Conservation (phyloP, 2,797 vertebrate genomes). For the Takifugu rubripes region DNA sequence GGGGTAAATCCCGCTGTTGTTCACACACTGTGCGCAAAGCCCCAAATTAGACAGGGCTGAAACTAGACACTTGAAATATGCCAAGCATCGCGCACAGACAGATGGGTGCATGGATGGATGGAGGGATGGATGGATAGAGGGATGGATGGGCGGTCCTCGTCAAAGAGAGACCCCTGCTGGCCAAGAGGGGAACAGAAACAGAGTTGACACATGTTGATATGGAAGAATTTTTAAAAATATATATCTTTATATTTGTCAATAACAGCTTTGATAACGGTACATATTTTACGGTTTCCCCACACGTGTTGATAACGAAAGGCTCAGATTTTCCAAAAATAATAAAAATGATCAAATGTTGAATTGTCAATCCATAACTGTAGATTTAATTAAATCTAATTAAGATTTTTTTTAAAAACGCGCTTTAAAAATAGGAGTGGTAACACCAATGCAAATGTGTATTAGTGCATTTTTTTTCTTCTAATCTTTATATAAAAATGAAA, state of each 20-base stretch:
- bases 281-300: no score
- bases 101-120: background rate
- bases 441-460: background rate
- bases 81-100: constrained; percentile 26
- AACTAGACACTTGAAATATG: constrained; percentile 53
- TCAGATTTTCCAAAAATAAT: no score
- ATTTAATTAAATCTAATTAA: no score
- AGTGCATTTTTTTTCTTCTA: background rate
- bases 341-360: no score
- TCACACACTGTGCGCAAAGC: constrained; percentile 56
- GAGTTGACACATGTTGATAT: constrained; percentile 18
- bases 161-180: constrained; percentile 70
- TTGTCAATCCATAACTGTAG: no score
- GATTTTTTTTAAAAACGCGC: no score
- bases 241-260: background rate
- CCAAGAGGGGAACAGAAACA: constrained; percentile 17
- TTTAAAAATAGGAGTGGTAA: background rate
- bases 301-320: no score
- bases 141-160: constrained; percentile 17
- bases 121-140: background rate
- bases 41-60: constrained; percentile 53
- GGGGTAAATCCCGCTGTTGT: constrained; percentile 44
- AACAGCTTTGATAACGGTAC: background rate
- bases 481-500: background rate
- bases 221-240: background rate